Evolutionary conservation across 2,888 invertebrate species (phyloP), one percentile per base, ranked within the genome.

Genomic region (Agrochola lota): DNA sequence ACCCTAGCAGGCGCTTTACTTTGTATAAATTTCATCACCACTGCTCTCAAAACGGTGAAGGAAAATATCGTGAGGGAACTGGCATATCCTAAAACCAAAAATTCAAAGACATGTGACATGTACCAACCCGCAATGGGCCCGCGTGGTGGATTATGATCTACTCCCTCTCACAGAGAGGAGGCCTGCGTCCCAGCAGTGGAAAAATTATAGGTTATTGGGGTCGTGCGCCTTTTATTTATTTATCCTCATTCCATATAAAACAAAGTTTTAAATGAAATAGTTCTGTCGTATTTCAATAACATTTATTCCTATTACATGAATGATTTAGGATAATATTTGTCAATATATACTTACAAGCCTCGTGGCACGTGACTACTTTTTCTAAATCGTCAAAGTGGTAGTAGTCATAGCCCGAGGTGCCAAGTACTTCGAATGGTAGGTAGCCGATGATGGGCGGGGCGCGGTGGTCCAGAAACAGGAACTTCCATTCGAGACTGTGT

Each of bases 401-500:
- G 92, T 99, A 99, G 93, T 99, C 99, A 93, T 99, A 99, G 2
- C 99, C 99, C 0, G 99, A 99, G 0, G 99, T 99, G 64, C 99
- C 99, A 6, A 99, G 97, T 49, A 99, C 98, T 95, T 99, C 99
- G 92, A 99, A 99, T 0, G 99, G 99, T 90, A 99, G 96, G 88
- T 99, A 99, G 0, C 99, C 99, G 84, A 99, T 99, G 71, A 99
- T 98, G 0, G 98, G 98, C 2, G 99, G 98, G 0, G 99, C 99
- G 90, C 99, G 97, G 91, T 99, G 99, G 92, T 99, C 99, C 46
- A 99, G 95, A 92, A 99, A 99, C 40, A 99, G 95, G 92, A 99
- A 99, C 94, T 99, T 99, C 99, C 99, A 99, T 93, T 99, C 99
- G 85, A 99, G 97, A 92, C 99, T 99, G 92, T 99, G 99, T 43